phyloP scores from a whole-genome alignment of 1,140 invertebrate genomes.

The Neotoxoptera formosana region DNA sequence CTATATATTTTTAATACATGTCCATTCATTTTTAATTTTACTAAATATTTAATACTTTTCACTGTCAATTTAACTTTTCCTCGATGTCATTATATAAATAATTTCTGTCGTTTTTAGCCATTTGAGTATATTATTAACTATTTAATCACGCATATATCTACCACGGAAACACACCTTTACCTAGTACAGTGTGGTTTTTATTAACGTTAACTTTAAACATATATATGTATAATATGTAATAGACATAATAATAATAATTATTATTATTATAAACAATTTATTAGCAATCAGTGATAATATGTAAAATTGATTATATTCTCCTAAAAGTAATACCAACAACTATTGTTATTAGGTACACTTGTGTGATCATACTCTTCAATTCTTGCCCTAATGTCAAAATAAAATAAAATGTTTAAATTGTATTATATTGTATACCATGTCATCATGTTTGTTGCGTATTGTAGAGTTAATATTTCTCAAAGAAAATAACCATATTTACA shows the following conservation, averaged over 20 bases:
- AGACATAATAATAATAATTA: too few relatives aligned
- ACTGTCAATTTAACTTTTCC: background rate
- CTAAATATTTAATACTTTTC: background rate
- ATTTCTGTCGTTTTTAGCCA: too few relatives aligned
- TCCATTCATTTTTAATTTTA: background rate
- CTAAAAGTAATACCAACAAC: background rate
- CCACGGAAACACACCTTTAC: background rate
- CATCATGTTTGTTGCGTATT: background rate
- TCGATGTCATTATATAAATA: background rate
- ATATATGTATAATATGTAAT: background rate
- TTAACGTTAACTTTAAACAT: background rate
- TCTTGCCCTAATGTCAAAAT: background rate
- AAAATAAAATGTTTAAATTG: background rate
- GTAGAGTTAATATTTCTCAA: background rate
- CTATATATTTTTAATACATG: too few relatives aligned
- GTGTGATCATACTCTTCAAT: background rate
- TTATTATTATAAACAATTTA: too few relatives aligned
- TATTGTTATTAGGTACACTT: too few relatives aligned
- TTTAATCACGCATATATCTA: too few relatives aligned
- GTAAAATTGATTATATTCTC: background rate
- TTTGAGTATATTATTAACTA: too few relatives aligned
- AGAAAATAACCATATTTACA: background rate
- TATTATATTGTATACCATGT: background rate
- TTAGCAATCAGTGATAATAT: background rate
- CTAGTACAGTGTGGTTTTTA: background rate